Percentiles rank a stretch among this genome's conserved stretches.
These are phyloP conservation scores for Apis cerana DNA, from an alignment of 1,140 invertebrate genomes.

Conservation along the genomic window DNA sequence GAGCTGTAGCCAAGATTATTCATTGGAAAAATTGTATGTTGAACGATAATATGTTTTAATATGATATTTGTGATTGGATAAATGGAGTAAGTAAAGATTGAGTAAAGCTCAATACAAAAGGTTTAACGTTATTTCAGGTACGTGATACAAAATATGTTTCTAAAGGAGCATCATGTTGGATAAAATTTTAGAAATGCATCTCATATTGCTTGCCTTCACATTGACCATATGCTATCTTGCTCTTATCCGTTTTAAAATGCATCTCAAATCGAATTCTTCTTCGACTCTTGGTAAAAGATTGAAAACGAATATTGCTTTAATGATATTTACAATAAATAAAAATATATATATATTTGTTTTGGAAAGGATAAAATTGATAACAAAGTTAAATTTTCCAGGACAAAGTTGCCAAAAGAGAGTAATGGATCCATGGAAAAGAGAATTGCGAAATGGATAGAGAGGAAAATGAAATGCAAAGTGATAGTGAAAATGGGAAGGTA, in stretches of 20 bases:
- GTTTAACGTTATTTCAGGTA: not conserved
- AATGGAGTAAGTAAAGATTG: not conserved
- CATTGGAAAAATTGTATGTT: constrained; percentile 34
- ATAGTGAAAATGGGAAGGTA: constrained; percentile 17
- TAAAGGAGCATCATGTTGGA: not conserved
- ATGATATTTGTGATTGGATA: not conserved
- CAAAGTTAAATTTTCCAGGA: too few relatives aligned
- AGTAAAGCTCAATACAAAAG: too few relatives aligned
- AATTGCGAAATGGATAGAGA: not conserved
- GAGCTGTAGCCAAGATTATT: not conserved
- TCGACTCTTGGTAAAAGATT: too few relatives aligned
- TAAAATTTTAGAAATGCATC: constrained; percentile 8
- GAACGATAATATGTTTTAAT: not conserved
- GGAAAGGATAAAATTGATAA: not conserved
- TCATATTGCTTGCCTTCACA: constrained; percentile 5
- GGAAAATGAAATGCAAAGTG: constrained; percentile 6
- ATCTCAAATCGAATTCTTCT: not conserved
- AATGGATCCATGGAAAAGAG: not conserved
- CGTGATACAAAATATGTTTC: not conserved
- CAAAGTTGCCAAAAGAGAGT: not conserved
- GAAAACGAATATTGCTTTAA: not conserved
- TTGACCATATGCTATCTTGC: constrained; percentile 5
- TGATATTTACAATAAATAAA: too few relatives aligned
- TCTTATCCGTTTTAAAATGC: not conserved
- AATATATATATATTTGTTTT: not conserved